Evolutionary conservation across 2,113 vertebrate genomes (phyloP).

Genomic region (Poeciliopsis occidentalis): DNA sequence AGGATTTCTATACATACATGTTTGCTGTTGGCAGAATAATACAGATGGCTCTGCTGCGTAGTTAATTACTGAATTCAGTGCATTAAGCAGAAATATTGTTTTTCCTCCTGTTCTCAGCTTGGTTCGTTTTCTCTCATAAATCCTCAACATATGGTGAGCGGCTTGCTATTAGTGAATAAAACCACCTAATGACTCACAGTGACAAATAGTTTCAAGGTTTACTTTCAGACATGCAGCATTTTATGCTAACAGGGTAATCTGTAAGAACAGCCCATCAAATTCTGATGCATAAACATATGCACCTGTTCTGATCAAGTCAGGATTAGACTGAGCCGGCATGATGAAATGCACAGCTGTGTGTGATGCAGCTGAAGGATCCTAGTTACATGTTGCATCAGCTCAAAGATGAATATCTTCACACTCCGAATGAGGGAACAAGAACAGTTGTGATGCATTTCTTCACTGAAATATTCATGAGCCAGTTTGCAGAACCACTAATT

Average conservation of each 20-base stretch:
- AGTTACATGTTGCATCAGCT: conserved; percentile 7
- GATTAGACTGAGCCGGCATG: conserved; percentile 7
- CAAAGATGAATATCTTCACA: conserved; percentile 21
- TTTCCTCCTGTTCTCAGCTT: conserved; percentile 1
- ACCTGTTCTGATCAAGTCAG: conserved; percentile 3
- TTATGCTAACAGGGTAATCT: conserved; percentile 11
- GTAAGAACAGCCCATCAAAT: conserved; percentile 7
- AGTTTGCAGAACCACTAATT: conserved; percentile 41
- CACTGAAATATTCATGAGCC: conserved; percentile 13
- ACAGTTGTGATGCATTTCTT: neutral
- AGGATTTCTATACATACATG: neutral
- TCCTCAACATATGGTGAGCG: neutral
- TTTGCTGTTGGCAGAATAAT: neutral
- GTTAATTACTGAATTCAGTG: conserved; percentile 17
- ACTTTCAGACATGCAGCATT: conserved; percentile 2
- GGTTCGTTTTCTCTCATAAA: conserved; percentile 6
- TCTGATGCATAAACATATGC: conserved; percentile 28
- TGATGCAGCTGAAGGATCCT: conserved; percentile 16
- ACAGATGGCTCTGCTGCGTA: neutral
- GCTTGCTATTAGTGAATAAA: neutral
- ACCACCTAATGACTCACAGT: conserved; percentile 1
- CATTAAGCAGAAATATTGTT: conserved; percentile 9
- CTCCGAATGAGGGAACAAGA: neutral
- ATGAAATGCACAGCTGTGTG: conserved; percentile 21
- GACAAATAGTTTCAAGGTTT: neutral